Percentiles rank a stretch among this genome's conserved stretches.
phyloP scores from a whole-genome alignment of 2,797 vertebrate genomes.

The Acanthurus lineatus region DNA sequence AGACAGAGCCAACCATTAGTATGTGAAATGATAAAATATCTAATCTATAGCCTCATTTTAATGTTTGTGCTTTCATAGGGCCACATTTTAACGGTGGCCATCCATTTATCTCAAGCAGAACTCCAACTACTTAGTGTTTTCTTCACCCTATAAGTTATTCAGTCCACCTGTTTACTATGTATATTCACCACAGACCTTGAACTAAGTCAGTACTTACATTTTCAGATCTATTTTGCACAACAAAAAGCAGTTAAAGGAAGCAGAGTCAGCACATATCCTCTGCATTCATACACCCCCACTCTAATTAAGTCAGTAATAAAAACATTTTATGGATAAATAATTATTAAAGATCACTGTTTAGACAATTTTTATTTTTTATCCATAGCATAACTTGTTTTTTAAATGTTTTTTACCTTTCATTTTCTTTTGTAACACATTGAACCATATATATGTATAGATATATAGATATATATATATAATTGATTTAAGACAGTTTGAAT shows the following conservation, averaged over 20 bases:
- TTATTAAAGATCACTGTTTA: background rate
- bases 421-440: background rate
- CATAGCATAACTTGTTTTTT: too few relatives aligned
- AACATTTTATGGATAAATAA: background rate
- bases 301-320: too few relatives aligned
- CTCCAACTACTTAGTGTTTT: background rate
- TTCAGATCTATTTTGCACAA: background rate
- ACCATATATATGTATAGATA: too few relatives aligned
- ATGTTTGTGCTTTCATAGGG: too few relatives aligned
- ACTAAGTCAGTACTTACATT: background rate
- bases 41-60: too few relatives aligned
- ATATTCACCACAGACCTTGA: background rate
- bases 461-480: too few relatives aligned
- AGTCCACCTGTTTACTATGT: background rate
- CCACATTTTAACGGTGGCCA: too few relatives aligned
- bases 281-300: too few relatives aligned
- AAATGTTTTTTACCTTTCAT: too few relatives aligned
- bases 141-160: background rate
- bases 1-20: too few relatives aligned
- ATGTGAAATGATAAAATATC: too few relatives aligned
- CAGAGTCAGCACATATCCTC: background rate
- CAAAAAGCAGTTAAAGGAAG: background rate
- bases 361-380: too few relatives aligned
- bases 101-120: background rate
- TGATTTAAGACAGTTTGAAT: background rate